Conservation (phyloP, 2,113 vertebrate genomes). For the Coregonus clupeaformis region DNA sequence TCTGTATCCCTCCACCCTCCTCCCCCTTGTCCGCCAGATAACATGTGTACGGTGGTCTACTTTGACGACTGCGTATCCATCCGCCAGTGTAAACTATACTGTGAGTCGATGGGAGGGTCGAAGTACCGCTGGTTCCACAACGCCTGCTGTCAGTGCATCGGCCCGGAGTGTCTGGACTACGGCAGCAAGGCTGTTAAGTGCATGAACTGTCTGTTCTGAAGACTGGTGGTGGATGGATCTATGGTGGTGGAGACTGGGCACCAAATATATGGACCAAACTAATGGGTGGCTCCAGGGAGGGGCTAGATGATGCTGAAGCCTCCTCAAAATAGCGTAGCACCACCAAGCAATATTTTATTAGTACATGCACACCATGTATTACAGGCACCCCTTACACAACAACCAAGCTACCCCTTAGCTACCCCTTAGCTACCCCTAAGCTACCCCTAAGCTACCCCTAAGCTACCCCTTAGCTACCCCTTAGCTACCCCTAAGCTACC, state of each 20-base stretch:
- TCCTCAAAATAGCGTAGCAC: too few species aligned
- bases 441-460: too few species aligned
- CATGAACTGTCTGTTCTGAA: constrained; percentile 96
- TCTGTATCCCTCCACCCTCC: background rate
- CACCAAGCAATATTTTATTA: too few species aligned
- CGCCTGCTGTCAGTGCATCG: constrained; percentile 97
- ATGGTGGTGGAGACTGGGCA: constrained; percentile 25
- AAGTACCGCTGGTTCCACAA: constrained; percentile 99
- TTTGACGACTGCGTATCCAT: constrained; percentile 99
- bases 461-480: too few species aligned
- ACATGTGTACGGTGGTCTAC: constrained; percentile 97
- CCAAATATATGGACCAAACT: constrained; percentile 44
- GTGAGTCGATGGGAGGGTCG: constrained; percentile 97
- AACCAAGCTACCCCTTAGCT: too few species aligned
- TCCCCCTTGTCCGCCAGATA: constrained; percentile 61
- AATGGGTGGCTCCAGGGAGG: too few species aligned
- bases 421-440: too few species aligned
- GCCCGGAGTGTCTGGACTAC: constrained; percentile 95
- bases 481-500: too few species aligned
- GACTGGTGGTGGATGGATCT: constrained; percentile 20
- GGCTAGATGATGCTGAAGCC: too few species aligned
- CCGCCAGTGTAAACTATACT: constrained; percentile 96
- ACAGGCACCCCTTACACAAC: too few species aligned
- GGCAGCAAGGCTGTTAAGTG: constrained; percentile 97
- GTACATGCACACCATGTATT: too few species aligned